phyloP scores from a whole-genome alignment of 2,797 vertebrate genomes.

The Onychomys leucogaster region DNA sequence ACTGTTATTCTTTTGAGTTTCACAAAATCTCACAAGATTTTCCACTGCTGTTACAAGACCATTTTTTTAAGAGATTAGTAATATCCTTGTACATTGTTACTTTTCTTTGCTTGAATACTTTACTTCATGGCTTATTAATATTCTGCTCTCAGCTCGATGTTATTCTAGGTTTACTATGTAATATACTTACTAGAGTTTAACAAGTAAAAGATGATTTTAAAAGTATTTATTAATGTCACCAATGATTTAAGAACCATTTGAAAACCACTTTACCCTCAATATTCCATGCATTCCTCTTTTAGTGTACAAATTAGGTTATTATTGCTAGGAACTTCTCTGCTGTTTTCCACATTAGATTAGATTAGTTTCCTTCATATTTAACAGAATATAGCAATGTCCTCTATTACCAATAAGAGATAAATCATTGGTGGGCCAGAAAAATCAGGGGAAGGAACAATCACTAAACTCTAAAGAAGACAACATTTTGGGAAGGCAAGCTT shows the following conservation, averaged over 20 bases:
- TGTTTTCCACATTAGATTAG: background rate
- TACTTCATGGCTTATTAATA: background rate
- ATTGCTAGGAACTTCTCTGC: background rate
- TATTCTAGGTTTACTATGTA: background rate
- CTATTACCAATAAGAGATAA: background rate
- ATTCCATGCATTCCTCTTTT: background rate
- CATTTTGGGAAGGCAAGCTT: too few relatives aligned
- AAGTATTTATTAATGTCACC: background rate
- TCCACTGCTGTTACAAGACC: background rate
- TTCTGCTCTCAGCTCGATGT: background rate
- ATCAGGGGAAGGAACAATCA: background rate
- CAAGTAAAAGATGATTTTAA: background rate
- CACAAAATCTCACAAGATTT: background rate
- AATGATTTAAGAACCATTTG: background rate
- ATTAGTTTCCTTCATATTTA: background rate
- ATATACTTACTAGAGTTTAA: background rate
- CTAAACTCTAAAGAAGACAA: background rate
- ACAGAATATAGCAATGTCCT: background rate
- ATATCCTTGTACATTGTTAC: background rate
- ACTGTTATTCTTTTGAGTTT: background rate
- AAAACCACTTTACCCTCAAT: background rate
- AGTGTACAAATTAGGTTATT: background rate
- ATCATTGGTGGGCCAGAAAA: background rate
- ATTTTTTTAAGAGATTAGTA: background rate
- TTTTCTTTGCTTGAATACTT: background rate